Conservation (phyloP, 2,888 invertebrate species). For the Dryadula phaetusa region DNA sequence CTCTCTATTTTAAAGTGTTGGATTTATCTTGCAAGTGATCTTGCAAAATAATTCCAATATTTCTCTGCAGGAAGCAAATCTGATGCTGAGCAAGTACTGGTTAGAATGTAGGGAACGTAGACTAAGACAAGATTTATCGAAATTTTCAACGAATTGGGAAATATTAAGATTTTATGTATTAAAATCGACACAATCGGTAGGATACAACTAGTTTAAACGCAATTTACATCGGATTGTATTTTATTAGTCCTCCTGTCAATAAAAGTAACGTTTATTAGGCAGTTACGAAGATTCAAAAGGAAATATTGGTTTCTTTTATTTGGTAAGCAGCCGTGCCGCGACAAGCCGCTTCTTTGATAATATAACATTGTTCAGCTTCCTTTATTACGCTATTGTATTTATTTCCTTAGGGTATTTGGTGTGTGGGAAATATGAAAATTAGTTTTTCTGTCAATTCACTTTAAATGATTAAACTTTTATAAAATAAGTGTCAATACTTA, state of each 20-base stretch:
- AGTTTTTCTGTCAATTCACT: neutral
- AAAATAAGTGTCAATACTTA: neutral
- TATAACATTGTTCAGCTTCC: slow-evolving; percentile 14
- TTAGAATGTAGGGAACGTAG: no score
- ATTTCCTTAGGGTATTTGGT: slow-evolving; percentile 11
- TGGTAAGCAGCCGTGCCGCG: slow-evolving; percentile 36
- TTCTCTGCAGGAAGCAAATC: no score
- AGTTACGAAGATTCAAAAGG: slow-evolving; percentile 69
- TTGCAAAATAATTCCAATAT: no score
- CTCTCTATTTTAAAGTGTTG: no score
- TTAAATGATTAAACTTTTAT: neutral
- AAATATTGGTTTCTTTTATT: slow-evolving; percentile 54
- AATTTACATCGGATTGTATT: slow-evolving; percentile 51
- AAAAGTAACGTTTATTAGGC: slow-evolving; percentile 66
- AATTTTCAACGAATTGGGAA: no score
- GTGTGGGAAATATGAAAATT: neutral
- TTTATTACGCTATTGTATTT: slow-evolving; percentile 11
- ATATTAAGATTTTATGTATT: no score
- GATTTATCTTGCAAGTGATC: no score
- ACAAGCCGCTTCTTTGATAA: slow-evolving; percentile 25
- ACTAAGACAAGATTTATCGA: no score
- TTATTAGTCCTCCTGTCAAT: slow-evolving; percentile 57
- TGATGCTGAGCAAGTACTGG: no score
- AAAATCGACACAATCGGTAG: no score
- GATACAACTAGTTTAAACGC: no score